These are phyloP conservation scores for Hyposoter didymator DNA, from an alignment of 2,888 invertebrate species.

Conservation along the genomic window DNA sequence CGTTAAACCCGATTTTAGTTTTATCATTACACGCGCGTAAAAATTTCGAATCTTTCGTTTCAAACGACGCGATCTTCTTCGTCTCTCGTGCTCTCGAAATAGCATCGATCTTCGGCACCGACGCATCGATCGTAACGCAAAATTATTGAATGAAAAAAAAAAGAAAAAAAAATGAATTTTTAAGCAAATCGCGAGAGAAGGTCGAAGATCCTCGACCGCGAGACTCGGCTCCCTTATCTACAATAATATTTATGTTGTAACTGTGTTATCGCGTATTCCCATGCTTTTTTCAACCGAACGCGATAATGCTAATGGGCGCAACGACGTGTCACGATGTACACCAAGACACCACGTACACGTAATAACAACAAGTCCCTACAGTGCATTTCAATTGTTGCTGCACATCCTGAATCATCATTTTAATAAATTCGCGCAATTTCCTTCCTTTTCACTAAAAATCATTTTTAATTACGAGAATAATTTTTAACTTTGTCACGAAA, in stretches of 20 bases:
- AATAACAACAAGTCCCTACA: constrained; percentile 18
- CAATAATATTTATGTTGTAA: constrained; percentile 36
- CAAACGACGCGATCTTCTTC: constrained; percentile 16
- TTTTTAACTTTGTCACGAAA: not conserved
- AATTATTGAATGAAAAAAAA: not conserved
- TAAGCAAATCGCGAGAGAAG: constrained; percentile 39
- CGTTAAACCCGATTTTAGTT: constrained; percentile 47
- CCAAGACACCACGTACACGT: constrained; percentile 24
- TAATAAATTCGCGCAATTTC: not conserved
- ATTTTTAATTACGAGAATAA: not conserved
- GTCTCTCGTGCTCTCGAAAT: constrained; percentile 43
- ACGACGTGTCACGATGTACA: constrained; percentile 1
- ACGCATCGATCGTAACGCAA: constrained; percentile 15
- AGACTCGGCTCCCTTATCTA: constrained; percentile 42
- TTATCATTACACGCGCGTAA: not conserved
- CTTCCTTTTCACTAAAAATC: not conserved
- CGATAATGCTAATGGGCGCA: constrained; percentile 24
- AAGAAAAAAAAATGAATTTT: not conserved
- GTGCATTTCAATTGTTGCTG: not conserved
- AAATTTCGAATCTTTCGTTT: not conserved
- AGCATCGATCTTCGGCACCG: constrained; percentile 55
- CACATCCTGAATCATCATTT: not conserved
- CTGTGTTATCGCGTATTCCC: constrained; percentile 43
- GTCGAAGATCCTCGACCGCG: constrained; percentile 57
- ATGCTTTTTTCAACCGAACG: constrained; percentile 34